These are phyloP conservation scores for Mylabris sibirica DNA, from an alignment of 2,888 invertebrate species.

Conservation along the genomic window DNA sequence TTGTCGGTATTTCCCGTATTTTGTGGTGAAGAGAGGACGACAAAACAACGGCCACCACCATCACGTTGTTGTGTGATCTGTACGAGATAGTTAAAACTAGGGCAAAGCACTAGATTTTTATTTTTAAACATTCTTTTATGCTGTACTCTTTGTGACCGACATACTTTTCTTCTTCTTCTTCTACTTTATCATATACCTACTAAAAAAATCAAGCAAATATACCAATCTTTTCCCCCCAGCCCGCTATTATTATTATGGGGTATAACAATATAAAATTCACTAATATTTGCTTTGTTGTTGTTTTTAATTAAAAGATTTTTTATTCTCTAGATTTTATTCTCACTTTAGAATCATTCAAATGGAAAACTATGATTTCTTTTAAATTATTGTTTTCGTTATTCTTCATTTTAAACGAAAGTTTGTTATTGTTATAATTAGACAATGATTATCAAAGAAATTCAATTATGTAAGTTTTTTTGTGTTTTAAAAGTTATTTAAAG, in stretches of 20 bases:
- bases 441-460: slow-evolving; percentile 18
- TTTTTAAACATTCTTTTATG: slow-evolving; percentile 6
- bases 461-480: not conserved
- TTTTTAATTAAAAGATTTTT: not conserved
- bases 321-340: slow-evolving; percentile 39
- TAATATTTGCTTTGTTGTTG: not conserved
- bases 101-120: slow-evolving; percentile 5
- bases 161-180: not conserved
- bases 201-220: not conserved
- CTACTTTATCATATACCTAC: not conserved
- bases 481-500: not conserved
- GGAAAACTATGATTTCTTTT: slow-evolving; percentile 21
- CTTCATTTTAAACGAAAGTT: slow-evolving; percentile 23
- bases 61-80: not conserved
- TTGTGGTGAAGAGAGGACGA: not conserved
- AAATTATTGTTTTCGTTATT: slow-evolving; percentile 19
- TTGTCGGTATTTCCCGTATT: slow-evolving; percentile 16
- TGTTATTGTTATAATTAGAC: slow-evolving; percentile 23
- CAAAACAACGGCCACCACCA: too few relatives aligned
- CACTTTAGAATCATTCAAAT: slow-evolving; percentile 13
- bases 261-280: not conserved
- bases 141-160: not conserved
- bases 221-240: not conserved
- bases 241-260: too few relatives aligned
- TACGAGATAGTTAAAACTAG: slow-evolving; percentile 1